phyloP scores from a whole-genome alignment of 2,888 invertebrate species.

The Andricus curvator region DNA sequence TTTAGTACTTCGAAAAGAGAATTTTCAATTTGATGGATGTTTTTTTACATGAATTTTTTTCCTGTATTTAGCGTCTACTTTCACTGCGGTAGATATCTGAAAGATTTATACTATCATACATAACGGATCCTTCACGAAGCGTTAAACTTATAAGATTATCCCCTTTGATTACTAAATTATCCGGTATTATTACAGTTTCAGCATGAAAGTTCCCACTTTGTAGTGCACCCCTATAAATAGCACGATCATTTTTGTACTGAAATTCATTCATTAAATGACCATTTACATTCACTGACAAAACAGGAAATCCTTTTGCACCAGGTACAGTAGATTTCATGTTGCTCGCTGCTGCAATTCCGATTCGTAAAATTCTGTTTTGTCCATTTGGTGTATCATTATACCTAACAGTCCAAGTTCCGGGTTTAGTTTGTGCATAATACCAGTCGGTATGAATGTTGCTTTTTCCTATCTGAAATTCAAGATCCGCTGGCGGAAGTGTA shows the following conservation, averaged over 20 bases:
- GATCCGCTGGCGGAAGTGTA: not conserved
- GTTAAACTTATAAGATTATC: not conserved
- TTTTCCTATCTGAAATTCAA: not conserved
- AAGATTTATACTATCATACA: not conserved
- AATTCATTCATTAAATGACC: not conserved
- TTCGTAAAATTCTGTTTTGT: not conserved
- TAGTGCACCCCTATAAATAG: not conserved
- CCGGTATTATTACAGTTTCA: not conserved
- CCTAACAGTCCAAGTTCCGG: not conserved
- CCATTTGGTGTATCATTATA: not conserved
- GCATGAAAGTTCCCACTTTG: not conserved
- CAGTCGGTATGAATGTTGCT: not conserved
- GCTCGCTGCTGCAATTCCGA: not conserved
- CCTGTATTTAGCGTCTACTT: no score
- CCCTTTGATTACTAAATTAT: not conserved
- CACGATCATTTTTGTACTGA: not conserved
- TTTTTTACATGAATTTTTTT: no score
- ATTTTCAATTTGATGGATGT: no score
- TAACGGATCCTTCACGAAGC: not conserved
- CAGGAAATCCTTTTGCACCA: not conserved
- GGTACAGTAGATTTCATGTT: not conserved
- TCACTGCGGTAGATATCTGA: not conserved
- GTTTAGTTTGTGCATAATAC: not conserved
- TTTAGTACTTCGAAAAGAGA: no score
- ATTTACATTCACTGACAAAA: not conserved